phyloP scores from a whole-genome alignment of 2,888 invertebrate genomes.

The Argynnis bischoffii region DNA sequence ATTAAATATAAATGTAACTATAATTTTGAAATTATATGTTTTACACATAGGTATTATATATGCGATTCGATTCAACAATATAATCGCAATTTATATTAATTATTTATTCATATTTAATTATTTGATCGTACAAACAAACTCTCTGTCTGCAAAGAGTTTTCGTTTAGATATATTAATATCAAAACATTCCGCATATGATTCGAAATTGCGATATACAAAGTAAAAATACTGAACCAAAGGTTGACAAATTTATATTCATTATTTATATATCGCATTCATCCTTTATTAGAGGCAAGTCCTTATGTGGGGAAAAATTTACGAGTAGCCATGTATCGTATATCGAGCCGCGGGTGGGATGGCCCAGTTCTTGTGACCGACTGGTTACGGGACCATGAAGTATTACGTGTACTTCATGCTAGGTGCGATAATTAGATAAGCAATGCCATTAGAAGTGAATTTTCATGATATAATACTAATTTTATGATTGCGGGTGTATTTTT shows the following conservation, averaged over 20 bases:
- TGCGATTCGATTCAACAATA: too few relatives aligned
- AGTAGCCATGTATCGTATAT: conserved; percentile 44
- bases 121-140: too few relatives aligned
- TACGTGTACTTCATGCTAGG: conserved; percentile 20
- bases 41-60: too few relatives aligned
- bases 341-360: conserved; percentile 61
- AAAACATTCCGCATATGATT: too few relatives aligned
- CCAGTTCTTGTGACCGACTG: conserved; percentile 68
- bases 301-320: conserved; percentile 39
- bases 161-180: too few relatives aligned
- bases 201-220: too few relatives aligned
- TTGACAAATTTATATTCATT: too few relatives aligned
- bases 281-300: conserved; percentile 2
- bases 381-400: conserved; percentile 44
- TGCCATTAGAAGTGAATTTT: not conserved
- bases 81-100: too few relatives aligned
- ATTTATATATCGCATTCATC: conserved; percentile 18
- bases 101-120: too few relatives aligned
- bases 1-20: not conserved
- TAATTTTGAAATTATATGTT: too few relatives aligned
- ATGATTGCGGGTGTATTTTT: too few relatives aligned
- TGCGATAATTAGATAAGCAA: conserved; percentile 1
- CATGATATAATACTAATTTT: not conserved
- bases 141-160: too few relatives aligned
- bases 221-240: not conserved